Percentiles rank a stretch among this genome's conserved stretches.
phyloP scores from a whole-genome alignment of 2,888 invertebrate species.

The Catocala nupta region DNA sequence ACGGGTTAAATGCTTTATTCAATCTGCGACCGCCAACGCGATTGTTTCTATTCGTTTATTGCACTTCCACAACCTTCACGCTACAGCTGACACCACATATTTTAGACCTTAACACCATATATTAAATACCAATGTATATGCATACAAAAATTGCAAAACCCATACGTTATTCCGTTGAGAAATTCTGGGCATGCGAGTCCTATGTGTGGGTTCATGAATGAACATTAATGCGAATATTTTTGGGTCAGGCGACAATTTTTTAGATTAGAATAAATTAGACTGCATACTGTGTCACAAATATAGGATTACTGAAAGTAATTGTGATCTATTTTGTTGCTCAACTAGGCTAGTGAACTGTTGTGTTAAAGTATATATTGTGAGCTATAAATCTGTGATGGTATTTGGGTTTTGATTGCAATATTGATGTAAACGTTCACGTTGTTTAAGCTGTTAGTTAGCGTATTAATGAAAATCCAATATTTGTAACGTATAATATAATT shows the following conservation, averaged over 20 bases:
- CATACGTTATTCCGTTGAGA: conserved; percentile 10
- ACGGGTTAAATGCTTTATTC: conserved; percentile 79
- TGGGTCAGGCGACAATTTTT: conserved; percentile 41
- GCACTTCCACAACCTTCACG: conserved; percentile 47
- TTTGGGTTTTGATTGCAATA: no score
- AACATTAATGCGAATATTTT: conserved; percentile 31
- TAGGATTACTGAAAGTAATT: conserved; percentile 24
- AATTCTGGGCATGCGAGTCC: conserved; percentile 14
- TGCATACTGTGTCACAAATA: conserved; percentile 31
- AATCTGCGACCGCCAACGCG: conserved; percentile 79
- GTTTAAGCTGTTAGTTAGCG: no score
- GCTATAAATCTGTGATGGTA: no score
- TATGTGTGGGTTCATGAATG: conserved; percentile 39
- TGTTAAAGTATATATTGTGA: no score
- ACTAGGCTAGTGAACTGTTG: no score
- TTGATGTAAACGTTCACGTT: no score
- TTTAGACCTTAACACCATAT: conserved; percentile 56
- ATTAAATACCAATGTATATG: conserved; percentile 47
- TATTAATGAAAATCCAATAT: no score
- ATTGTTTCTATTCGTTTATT: conserved; percentile 75
- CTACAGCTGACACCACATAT: conserved; percentile 36
- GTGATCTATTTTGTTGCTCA: conserved; percentile 1
- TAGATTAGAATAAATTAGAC: conserved; percentile 45
- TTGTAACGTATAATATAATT: no score
- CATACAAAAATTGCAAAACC: conserved; percentile 32